Evolutionary conservation across 2,888 invertebrate species (phyloP).

Genomic region (Sceliomorpha sp.): DNA sequence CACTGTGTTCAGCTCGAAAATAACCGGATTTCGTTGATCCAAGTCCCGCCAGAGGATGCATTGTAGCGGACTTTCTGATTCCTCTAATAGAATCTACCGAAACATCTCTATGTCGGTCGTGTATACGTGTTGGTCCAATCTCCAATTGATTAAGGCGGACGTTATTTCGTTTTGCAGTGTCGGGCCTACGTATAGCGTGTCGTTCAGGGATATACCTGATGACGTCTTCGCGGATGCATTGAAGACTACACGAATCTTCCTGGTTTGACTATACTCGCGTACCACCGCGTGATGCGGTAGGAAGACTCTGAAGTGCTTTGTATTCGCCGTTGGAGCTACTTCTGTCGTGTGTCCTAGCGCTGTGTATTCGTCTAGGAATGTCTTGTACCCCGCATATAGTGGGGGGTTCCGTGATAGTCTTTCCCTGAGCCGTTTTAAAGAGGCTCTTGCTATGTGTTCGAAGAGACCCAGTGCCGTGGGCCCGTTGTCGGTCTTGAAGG

Average conservation of each 20-base stretch:
- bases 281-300: too few species aligned
- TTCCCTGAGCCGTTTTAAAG: background rate
- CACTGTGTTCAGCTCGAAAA: slow-evolving; percentile 1
- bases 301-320: too few species aligned
- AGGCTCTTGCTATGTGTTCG: background rate
- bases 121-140: background rate
- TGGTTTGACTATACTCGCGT: too few species aligned
- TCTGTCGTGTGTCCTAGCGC: background rate
- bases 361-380: background rate
- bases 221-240: too few species aligned
- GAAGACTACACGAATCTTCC: too few species aligned
- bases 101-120: slow-evolving; percentile 12
- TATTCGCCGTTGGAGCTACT: too few species aligned
- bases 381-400: background rate
- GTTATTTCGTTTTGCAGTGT: slow-evolving; percentile 2
- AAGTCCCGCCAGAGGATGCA: background rate
- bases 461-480: background rate
- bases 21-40: too few species aligned
- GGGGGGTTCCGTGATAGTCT: background rate
- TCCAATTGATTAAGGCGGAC: slow-evolving; percentile 1
- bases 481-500: background rate
- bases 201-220: too few species aligned
- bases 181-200: too few species aligned
- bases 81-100: background rate
- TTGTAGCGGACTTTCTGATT: background rate